Conservation (phyloP, 2,888 invertebrate genomes). For the Drosophila robusta region DNA sequence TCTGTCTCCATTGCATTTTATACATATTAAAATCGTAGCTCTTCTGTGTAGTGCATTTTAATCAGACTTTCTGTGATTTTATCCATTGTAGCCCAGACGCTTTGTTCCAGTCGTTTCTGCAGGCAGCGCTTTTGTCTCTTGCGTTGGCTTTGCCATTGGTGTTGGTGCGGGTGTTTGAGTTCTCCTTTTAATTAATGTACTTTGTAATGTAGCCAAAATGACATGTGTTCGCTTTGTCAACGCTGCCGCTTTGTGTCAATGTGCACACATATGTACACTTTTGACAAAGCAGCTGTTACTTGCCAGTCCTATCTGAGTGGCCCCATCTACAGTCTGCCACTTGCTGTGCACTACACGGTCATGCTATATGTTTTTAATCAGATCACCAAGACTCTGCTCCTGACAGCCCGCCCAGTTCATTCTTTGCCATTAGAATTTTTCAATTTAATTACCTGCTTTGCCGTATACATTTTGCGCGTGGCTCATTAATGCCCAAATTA, state of each 20-base stretch:
- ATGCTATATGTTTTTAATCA: constrained; percentile 43
- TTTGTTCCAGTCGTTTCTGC: constrained; percentile 11
- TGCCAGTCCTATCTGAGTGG: not conserved
- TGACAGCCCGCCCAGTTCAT: constrained; percentile 18
- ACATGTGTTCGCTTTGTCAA: constrained; percentile 66
- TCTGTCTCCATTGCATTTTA: not conserved
- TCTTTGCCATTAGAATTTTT: constrained; percentile 14
- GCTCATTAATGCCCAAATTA: constrained; percentile 60
- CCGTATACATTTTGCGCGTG: constrained; percentile 24
- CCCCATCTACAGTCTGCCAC: constrained; percentile 1
- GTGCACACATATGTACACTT: not conserved
- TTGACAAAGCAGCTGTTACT: constrained; percentile 13
- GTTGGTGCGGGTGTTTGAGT: constrained; percentile 26
- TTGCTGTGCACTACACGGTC: constrained; percentile 1
- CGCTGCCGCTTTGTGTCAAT: constrained; percentile 35
- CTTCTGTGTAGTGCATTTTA: constrained; percentile 37
- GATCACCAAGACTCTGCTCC: constrained; percentile 13
- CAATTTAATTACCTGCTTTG: constrained; percentile 53
- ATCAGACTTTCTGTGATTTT: constrained; percentile 31
- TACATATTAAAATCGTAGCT: not conserved
- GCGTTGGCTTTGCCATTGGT: constrained; percentile 3
- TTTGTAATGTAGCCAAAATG: constrained; percentile 62
- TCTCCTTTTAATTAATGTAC: constrained; percentile 76
- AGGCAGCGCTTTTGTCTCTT: not conserved
- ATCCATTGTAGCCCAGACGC: constrained; percentile 43